Conservation (phyloP, 2,888 invertebrate genomes). For the Caenorhabditis panamensis region DNA sequence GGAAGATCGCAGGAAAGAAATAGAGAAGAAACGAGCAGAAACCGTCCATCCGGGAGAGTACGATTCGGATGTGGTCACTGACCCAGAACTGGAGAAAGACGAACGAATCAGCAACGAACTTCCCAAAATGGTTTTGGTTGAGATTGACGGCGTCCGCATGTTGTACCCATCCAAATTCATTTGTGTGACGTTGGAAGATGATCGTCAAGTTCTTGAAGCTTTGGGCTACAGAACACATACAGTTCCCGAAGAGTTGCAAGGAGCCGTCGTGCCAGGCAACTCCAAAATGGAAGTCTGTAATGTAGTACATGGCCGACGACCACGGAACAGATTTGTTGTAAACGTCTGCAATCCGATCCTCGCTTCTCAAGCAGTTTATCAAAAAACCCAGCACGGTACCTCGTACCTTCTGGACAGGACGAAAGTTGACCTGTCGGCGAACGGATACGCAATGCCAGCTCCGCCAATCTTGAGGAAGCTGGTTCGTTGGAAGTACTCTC, state of each 20-base stretch:
- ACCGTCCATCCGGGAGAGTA: slow-evolving; percentile 34
- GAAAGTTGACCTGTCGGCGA: background rate
- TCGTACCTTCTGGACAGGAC: background rate
- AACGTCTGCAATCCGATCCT: slow-evolving; percentile 27
- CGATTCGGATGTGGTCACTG: slow-evolving; percentile 45
- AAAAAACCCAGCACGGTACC: background rate
- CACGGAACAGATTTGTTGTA: slow-evolving; percentile 48
- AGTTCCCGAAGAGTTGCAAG: slow-evolving; percentile 73
- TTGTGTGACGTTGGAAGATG: slow-evolving; percentile 90
- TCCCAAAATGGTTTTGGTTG: slow-evolving; percentile 75
- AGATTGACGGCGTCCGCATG: slow-evolving; percentile 92
- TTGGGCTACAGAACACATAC: slow-evolving; percentile 25
- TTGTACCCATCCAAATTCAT: slow-evolving; percentile 96
- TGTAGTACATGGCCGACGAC: slow-evolving; percentile 36
- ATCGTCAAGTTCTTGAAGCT: slow-evolving; percentile 55
- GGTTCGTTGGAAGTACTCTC: too few relatives aligned
- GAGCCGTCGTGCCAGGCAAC: too few relatives aligned
- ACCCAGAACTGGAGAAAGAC: slow-evolving; percentile 29
- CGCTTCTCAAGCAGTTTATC: slow-evolving; percentile 15
- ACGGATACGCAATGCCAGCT: too few relatives aligned
- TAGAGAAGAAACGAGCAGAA: slow-evolving; percentile 14
- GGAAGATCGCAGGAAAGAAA: slow-evolving; percentile 24
- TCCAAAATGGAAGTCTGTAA: too few relatives aligned
- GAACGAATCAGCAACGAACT: slow-evolving; percentile 37
- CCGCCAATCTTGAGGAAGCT: too few relatives aligned